These are phyloP conservation scores for Agonum fuliginosum DNA, from an alignment of 2,888 invertebrate genomes.

Conservation along the genomic window DNA sequence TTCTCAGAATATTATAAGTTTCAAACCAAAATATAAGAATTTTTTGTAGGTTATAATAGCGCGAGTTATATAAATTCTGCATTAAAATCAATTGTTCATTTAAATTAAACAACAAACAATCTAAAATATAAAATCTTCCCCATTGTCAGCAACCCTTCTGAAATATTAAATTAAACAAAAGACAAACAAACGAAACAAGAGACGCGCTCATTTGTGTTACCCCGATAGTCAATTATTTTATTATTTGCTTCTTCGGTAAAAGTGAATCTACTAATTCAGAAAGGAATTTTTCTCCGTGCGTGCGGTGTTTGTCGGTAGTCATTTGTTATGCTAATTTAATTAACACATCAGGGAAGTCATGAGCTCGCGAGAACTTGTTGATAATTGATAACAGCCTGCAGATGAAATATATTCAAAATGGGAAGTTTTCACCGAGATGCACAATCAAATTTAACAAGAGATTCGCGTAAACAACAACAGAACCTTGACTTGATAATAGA, in stretches of 20 bases:
- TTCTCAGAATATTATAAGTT: too few relatives aligned
- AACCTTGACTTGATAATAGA: constrained; percentile 1
- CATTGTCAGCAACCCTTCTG: constrained; percentile 5
- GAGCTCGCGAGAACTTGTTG: constrained; percentile 6
- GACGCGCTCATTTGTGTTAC: constrained; percentile 7
- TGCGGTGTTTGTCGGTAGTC: background rate
- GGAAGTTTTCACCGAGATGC: constrained; percentile 26
- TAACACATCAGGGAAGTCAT: constrained; percentile 23
- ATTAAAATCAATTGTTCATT: too few relatives aligned
- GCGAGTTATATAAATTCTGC: too few relatives aligned
- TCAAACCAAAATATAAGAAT: too few relatives aligned
- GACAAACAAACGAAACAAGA: constrained; percentile 36
- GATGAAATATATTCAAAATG: constrained; percentile 42
- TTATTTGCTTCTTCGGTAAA: background rate
- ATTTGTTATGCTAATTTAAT: constrained; percentile 57
- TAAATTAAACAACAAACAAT: background rate
- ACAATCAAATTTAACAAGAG: constrained; percentile 17
- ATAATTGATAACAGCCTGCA: constrained; percentile 48
- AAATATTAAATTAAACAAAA: constrained; percentile 40
- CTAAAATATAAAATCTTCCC: constrained; percentile 17
- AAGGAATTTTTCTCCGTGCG: constrained; percentile 7
- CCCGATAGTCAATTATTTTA: constrained; percentile 16
- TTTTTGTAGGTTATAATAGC: too few relatives aligned
- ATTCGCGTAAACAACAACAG: constrained; percentile 9
- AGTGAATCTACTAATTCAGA: background rate